Conservation (phyloP, 2,113 vertebrate species). For the Scomber scombrus region DNA sequence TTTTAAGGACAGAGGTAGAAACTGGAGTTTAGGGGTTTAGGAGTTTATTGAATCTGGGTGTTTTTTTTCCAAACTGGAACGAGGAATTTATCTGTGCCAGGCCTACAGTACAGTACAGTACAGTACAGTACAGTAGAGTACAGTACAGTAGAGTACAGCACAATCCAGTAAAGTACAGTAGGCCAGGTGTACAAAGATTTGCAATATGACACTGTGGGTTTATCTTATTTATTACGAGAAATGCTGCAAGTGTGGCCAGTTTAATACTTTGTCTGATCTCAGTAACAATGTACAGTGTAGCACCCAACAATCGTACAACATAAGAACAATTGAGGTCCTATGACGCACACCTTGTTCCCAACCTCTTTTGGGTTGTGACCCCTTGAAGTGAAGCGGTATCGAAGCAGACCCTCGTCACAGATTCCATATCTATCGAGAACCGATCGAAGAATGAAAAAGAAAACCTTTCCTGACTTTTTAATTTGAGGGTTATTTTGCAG, state of each 20-base stretch:
- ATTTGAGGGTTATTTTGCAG: too few relatives aligned
- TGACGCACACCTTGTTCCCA: too few relatives aligned
- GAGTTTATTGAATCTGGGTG: not conserved
- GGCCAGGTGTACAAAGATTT: not conserved
- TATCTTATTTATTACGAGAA: not conserved
- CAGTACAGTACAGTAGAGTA: too few relatives aligned
- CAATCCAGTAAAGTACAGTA: not conserved
- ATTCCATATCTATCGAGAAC: too few relatives aligned
- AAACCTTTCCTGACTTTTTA: too few relatives aligned
- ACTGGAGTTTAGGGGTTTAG: not conserved
- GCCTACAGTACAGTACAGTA: not conserved
- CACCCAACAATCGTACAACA: not conserved
- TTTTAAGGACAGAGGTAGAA: conserved; percentile 20
- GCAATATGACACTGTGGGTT: not conserved
- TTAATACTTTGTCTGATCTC: not conserved
- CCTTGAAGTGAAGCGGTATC: too few relatives aligned
- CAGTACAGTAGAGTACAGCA: not conserved
- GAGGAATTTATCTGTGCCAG: not conserved
- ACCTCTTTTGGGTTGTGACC: too few relatives aligned
- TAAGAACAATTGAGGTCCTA: too few relatives aligned
- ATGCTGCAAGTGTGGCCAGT: not conserved
- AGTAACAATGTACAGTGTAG: too few relatives aligned
- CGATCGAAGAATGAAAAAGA: too few relatives aligned
- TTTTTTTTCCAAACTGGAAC: not conserved
- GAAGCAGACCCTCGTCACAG: too few relatives aligned